Evolutionary conservation across 2,888 invertebrate species (phyloP).

Genomic region (Phalera bucephala): DNA sequence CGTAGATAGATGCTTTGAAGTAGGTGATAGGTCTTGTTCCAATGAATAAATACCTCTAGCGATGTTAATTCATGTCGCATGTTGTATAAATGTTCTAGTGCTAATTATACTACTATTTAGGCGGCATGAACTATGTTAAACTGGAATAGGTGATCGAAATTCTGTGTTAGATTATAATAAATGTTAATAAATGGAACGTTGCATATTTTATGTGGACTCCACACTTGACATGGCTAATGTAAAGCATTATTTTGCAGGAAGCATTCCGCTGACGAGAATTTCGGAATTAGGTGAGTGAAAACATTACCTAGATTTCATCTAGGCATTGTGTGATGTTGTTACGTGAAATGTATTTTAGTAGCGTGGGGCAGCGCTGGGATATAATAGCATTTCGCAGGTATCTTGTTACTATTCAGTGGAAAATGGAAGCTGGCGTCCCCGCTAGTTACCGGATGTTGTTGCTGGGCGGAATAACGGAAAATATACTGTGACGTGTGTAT

Average conservation of each 20-base stretch:
- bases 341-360: neutral
- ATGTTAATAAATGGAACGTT: constrained; percentile 5
- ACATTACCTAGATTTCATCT: constrained; percentile 3
- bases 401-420: constrained; percentile 8
- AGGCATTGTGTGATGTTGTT: neutral
- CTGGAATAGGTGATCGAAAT: constrained; percentile 5
- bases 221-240: too few species aligned
- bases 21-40: neutral
- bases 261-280: constrained; percentile 83
- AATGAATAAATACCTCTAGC: constrained; percentile 1
- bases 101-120: constrained; percentile 12
- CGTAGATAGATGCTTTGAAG: constrained; percentile 1
- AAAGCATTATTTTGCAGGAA: constrained; percentile 75
- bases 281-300: constrained; percentile 77
- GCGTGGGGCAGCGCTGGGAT: neutral
- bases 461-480: constrained; percentile 6
- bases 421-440: constrained; percentile 11
- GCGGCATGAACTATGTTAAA: constrained; percentile 20
- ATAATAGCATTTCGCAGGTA: constrained; percentile 17
- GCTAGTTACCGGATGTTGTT: constrained; percentile 20
- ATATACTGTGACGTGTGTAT: constrained; percentile 4
- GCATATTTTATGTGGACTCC: too few species aligned
- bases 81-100: constrained; percentile 20
- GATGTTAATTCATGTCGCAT: constrained; percentile 28
- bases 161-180: constrained; percentile 18